Conservation (phyloP, 2,888 invertebrate species). For the Oxycera nigricornis region DNA sequence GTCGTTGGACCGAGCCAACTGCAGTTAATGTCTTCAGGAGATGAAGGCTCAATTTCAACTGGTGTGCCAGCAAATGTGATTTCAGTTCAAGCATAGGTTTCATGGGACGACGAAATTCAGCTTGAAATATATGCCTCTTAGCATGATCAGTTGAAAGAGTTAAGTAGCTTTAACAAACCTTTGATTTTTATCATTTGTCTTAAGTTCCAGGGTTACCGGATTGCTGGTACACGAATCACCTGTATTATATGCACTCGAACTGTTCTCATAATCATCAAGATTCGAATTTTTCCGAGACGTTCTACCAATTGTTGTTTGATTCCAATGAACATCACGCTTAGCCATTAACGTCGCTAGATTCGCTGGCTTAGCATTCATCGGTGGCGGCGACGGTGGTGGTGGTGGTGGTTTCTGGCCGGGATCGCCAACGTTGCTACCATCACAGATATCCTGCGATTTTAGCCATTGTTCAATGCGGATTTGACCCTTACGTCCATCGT, state of each 20-base stretch:
- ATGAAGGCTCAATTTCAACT: no score
- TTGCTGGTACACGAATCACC: slow-evolving; percentile 77
- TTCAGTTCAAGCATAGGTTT: no score
- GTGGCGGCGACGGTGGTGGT: background rate
- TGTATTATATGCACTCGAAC: slow-evolving; percentile 77
- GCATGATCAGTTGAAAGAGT: background rate
- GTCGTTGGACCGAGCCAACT: no score
- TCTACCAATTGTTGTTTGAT: slow-evolving; percentile 37
- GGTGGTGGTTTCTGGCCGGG: background rate
- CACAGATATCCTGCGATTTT: slow-evolving; percentile 46
- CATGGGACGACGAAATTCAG: background rate
- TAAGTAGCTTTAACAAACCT: slow-evolving; percentile 32
- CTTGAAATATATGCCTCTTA: background rate
- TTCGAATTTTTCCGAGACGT: slow-evolving; percentile 51
- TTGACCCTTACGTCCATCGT: slow-evolving; percentile 60
- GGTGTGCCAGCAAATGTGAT: no score
- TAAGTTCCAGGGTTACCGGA: slow-evolving; percentile 64
- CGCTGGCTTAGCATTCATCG: no score
- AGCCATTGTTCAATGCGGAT: slow-evolving; percentile 50
- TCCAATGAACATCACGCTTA: slow-evolving; percentile 38
- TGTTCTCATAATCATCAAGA: slow-evolving; percentile 68
- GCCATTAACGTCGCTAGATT: no score
- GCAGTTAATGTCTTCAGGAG: no score
- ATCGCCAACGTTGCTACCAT: background rate
- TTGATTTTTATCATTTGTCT: slow-evolving; percentile 41